Evolutionary conservation across 1,140 invertebrate species (phyloP).

Genomic region (Nasonia longicornis): DNA sequence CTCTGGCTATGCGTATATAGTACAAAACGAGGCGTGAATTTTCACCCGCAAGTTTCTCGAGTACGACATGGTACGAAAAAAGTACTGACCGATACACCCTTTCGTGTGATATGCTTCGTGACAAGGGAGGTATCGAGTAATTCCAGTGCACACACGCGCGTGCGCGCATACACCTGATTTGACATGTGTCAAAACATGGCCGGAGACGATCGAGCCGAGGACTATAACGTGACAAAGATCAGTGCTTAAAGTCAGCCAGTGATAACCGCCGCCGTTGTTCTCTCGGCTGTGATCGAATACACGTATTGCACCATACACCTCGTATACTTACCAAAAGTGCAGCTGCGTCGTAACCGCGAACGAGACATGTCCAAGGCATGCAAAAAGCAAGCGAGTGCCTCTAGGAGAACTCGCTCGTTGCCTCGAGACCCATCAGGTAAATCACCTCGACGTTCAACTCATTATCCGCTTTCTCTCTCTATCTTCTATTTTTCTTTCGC

Average conservation of each 20-base stretch:
- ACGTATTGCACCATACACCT: background rate
- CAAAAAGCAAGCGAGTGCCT: conserved; percentile 33
- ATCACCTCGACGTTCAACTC: background rate
- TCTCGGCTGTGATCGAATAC: background rate
- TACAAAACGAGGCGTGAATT: background rate
- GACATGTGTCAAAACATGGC: background rate
- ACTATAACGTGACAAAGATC: background rate
- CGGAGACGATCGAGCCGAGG: background rate
- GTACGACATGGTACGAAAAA: background rate
- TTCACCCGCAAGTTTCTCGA: background rate
- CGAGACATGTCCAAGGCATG: conserved; percentile 35
- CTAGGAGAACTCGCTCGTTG: conserved; percentile 53
- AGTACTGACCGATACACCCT: background rate
- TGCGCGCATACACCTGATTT: too few species aligned
- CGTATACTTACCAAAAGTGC: background rate
- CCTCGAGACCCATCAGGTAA: conserved; percentile 49
- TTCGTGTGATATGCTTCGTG: background rate
- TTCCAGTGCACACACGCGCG: too few species aligned
- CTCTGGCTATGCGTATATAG: background rate
- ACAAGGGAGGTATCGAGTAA: too few species aligned
- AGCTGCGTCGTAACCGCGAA: background rate
- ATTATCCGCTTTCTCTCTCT: background rate
- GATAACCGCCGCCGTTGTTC: background rate
- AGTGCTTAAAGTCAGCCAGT: background rate
- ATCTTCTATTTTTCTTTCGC: background rate